These are phyloP conservation scores for Oreotragus oreotragus DNA, from an alignment of 2,113 vertebrate species.

Conservation along the genomic window DNA sequence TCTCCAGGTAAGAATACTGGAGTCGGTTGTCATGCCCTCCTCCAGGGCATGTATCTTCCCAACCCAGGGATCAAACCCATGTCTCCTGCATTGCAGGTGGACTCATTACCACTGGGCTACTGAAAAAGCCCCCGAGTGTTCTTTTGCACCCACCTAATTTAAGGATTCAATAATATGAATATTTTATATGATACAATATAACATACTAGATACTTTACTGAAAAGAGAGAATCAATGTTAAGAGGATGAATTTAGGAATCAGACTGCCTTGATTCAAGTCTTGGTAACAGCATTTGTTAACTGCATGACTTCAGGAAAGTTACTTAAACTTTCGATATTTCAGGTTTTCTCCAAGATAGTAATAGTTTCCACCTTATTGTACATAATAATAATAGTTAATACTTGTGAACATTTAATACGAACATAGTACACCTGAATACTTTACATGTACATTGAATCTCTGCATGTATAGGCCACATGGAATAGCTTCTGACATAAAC, in stretches of 20 bases:
- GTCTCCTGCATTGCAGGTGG: background rate
- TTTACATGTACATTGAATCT: background rate
- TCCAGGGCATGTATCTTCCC: background rate
- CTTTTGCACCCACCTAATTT: background rate
- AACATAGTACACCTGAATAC: background rate
- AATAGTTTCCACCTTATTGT: background rate
- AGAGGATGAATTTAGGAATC: background rate
- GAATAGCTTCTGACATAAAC: background rate
- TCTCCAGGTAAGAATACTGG: background rate
- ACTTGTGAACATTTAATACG: background rate
- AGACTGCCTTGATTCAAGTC: background rate
- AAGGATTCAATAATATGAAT: background rate
- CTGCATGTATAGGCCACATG: background rate
- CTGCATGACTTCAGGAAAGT: background rate
- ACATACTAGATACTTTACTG: background rate
- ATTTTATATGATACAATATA: background rate
- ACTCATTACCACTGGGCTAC: background rate
- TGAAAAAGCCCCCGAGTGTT: background rate
- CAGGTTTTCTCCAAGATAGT: background rate
- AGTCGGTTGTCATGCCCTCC: background rate
- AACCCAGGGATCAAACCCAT: background rate
- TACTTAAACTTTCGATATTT: background rate
- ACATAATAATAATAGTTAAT: background rate
- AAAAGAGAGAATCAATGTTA: background rate
- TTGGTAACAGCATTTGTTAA: background rate